Conservation (phyloP, 2,888 invertebrate genomes). For the Dusona sp. region DNA sequence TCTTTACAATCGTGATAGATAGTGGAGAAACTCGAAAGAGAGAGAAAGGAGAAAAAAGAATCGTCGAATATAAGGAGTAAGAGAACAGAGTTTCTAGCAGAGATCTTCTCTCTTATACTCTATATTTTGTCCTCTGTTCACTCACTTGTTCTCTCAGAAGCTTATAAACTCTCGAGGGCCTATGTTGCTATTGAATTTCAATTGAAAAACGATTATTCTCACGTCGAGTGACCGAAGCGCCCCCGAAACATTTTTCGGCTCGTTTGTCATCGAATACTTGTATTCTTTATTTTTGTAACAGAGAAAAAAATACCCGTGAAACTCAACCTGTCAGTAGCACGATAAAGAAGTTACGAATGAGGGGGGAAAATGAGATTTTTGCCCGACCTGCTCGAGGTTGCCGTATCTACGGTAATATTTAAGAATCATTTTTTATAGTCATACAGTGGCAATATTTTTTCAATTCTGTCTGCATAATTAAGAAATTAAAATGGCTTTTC, state of each 20-base stretch:
- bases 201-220: constrained; percentile 84
- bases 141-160: constrained; percentile 19
- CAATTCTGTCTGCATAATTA: not conserved
- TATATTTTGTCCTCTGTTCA: constrained; percentile 27
- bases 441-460: too few relatives aligned
- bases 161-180: constrained; percentile 47
- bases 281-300: constrained; percentile 38
- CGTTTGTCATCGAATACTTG: constrained; percentile 74
- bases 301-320: constrained; percentile 17
- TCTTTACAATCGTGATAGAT: constrained; percentile 80
- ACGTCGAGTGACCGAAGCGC: constrained; percentile 80
- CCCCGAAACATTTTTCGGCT: constrained; percentile 67
- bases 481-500: not conserved
- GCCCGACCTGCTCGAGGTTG: not conserved
- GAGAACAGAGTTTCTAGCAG: constrained; percentile 20
- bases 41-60: constrained; percentile 28
- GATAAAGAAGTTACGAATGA: constrained; percentile 17
- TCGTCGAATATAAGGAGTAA: constrained; percentile 40
- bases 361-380: not conserved
- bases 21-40: constrained; percentile 65
- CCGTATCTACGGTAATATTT: not conserved
- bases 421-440: constrained; percentile 1
- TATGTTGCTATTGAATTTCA: constrained; percentile 81
- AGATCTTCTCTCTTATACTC: constrained; percentile 5
- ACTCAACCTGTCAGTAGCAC: constrained; percentile 67